Percentiles rank a stretch among this genome's conserved stretches.
These are phyloP conservation scores for Carettochelys insculpta DNA, from an alignment of 2,113 vertebrate species.

Conservation along the genomic window DNA sequence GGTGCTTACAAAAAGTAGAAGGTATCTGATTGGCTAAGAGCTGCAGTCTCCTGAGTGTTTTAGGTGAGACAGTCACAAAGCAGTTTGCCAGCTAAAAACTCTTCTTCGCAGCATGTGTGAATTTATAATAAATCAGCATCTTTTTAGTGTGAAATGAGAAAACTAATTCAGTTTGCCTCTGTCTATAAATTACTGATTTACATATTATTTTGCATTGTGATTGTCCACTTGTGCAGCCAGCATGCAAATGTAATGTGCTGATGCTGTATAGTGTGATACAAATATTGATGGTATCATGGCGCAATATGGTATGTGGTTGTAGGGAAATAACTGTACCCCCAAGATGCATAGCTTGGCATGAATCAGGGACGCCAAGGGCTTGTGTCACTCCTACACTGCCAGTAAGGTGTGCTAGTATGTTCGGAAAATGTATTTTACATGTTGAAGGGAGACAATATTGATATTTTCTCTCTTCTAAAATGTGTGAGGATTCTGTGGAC, in stretches of 20 bases:
- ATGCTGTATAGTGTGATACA: neutral
- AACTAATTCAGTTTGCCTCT: rapidly evolving
- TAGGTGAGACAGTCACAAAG: neutral
- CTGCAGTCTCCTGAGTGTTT: neutral
- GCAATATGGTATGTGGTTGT: neutral
- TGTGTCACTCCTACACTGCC: neutral
- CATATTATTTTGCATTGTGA: rapidly evolving
- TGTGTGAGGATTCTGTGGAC: neutral
- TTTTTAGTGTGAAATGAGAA: neutral
- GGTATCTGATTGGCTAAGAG: neutral
- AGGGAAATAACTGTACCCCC: neutral
- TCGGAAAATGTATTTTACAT: neutral
- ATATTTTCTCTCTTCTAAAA: neutral
- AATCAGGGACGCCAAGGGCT: neutral
- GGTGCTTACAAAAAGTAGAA: neutral
- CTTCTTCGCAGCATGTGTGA: neutral
- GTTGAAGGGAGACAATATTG: neutral
- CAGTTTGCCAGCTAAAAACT: neutral
- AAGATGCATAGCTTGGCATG: neutral
- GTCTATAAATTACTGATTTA: neutral
- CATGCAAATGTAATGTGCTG: neutral
- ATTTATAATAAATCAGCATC: neutral
- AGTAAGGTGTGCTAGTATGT: neutral
- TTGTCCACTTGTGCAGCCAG: neutral
- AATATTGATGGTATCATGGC: neutral